Base-by-base conservation (phyloP, 2,888 invertebrate species). In the Ophion costatus region DNA sequence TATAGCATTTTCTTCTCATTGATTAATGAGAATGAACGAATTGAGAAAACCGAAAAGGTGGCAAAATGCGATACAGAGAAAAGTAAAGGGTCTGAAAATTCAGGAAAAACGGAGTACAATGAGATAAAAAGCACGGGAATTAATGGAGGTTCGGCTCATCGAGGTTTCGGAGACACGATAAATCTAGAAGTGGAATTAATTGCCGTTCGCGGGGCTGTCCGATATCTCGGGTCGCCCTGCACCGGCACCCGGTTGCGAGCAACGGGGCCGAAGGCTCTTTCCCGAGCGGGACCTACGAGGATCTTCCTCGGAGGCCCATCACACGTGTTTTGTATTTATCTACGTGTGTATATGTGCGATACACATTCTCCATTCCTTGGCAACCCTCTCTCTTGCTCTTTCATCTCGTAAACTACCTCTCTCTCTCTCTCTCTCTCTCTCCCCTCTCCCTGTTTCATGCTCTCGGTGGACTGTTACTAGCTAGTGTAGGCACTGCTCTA, bases 151-250 rank as follows among this genome's bases (percentile, higher is more conserved):
- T 70, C 84, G 61, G 80, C 88, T 87, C 88, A 89, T 88, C 88
- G 87, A 87, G 89, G 89, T 92, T 91, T 51, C 17, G 51, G 66
- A 90, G 91, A 92, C 91, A 91, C 92, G 91, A 92, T 92, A 92
- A 92, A 92, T 92, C 91, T 92, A 89, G 88, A 90, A 51, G 88
- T 89, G 90, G 92, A 92, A 92, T 92, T 92, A 92, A 92, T 92
- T 92, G 92, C 92, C 91, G 90, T 92, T 91, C 87, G 91, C 14
- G 91, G 89, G 90, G 88, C 91, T 92, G 91, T 92, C 91, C 89
- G 88, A 89, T 88, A 88, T 87, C 88, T 87, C 88, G 88, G 88
- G 90, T 90, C 89, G 88, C 91, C 89, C 89, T 88, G 87, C 84
- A 86, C 85, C 83, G 88, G 84, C 83, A 83, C 80, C 77, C 77